Conservation (phyloP, 2,113 vertebrate genomes). For the Phalacrocorax brasilianus region DNA sequence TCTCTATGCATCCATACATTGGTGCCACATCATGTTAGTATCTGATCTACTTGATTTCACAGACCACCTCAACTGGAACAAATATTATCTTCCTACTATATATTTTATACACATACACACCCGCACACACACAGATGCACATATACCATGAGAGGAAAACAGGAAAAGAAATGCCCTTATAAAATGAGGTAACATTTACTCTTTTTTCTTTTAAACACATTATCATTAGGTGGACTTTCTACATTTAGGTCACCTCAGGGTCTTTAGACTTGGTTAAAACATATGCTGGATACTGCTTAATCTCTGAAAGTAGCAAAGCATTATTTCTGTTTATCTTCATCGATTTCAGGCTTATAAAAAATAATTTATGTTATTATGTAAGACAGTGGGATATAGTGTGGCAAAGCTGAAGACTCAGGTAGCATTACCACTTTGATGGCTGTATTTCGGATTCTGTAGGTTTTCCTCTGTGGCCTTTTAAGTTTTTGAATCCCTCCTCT, state of each 20-base stretch:
- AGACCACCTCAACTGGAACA: conserved; percentile 59
- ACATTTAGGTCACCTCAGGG: not conserved
- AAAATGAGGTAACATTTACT: not conserved
- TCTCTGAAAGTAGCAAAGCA: not conserved
- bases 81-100: conserved; percentile 33
- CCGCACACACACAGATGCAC: not conserved
- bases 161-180: not conserved
- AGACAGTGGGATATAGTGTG: not conserved
- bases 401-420: not conserved
- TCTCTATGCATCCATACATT: conserved; percentile 70
- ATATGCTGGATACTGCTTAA: not conserved
- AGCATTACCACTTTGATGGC: not conserved
- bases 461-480: conserved; percentile 26
- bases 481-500: not conserved
- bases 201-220: not conserved
- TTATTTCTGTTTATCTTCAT: not conserved
- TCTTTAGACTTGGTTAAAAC: not conserved
- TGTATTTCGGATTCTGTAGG: not conserved
- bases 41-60: conserved; percentile 72
- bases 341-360: not conserved
- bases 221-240: not conserved
- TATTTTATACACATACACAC: not conserved
- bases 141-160: not conserved
- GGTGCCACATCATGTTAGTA: conserved; percentile 72
- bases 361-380: conserved; percentile 7